Base-by-base conservation (phyloP, 1,140 invertebrate genomes). In the Brachionus plicatilis region DNA sequence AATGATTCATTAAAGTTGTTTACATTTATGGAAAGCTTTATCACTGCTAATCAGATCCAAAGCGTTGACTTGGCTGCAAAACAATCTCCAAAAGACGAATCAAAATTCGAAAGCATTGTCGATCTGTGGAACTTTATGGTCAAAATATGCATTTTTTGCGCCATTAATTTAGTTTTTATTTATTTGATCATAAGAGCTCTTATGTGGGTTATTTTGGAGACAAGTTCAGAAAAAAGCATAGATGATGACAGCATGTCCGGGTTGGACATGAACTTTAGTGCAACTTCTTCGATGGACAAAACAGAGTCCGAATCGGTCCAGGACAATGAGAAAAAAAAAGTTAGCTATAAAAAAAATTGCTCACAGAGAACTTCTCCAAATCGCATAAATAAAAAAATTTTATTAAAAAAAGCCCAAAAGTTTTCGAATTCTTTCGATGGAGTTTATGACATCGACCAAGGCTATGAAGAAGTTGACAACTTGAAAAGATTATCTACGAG, bases 111-210 rank as follows among this genome's bases (percentile, higher is more conserved):
- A 20, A 47, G 11, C 72, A 47, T 76, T 14, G 20, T 76, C 2
- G 72, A 76, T 27, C 27, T 76, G 12, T 76, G 72, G 72, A 76
- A 76, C 11, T 76, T 50, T 76, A 27, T 76, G 27, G 20, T 76
- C 43, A 76, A 76, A 17, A 76, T 50, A 14, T 50, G 17, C 29
- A 27, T 76, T 50, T 76, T 50, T 76, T 76, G 43, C 1, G 27
- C 47, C 14, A 27, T 76, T 14, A 76, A 76, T 76, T 50, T 76
- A 14, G 20, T 76, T 20, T 76, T 76, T 27, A 76, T 76, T 29
- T 76, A 76, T 50, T 47, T 76, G 12, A 50, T 76, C 2, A 76
- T 76, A n/a, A 24, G 72, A 76, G 43, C 72, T 27, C n/a, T 76
- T 12, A 47, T 76, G 41, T 76, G 72, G 72, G 72, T 76, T 0